phyloP scores from a whole-genome alignment of 2,797 vertebrate genomes.

The Spinus pinus region DNA sequence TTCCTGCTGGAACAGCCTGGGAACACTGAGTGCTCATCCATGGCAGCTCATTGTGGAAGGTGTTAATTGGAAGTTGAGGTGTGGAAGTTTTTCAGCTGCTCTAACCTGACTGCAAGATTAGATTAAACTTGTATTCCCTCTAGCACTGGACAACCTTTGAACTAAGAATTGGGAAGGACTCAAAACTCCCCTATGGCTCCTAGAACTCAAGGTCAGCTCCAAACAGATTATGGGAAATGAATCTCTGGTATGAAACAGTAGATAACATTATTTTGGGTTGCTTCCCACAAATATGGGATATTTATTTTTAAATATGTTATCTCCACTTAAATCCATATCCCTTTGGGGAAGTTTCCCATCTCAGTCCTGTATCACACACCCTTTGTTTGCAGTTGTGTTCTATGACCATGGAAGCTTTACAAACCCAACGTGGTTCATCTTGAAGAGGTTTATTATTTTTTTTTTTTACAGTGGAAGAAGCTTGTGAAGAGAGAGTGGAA shows the following conservation, averaged over 20 bases:
- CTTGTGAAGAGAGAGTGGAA: background rate
- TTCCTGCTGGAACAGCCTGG: background rate
- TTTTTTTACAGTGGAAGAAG: background rate
- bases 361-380: background rate
- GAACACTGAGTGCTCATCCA: background rate
- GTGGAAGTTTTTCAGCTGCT: background rate
- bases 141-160: background rate
- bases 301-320: background rate
- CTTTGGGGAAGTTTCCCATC: background rate
- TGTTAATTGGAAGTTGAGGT: constrained; percentile 19
- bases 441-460: background rate
- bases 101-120: background rate
- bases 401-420: fast-evolving
- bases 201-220: background rate
- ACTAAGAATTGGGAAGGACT: background rate
- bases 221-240: background rate
- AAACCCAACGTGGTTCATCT: background rate
- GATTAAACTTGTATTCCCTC: background rate
- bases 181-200: background rate
- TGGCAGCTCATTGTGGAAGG: background rate
- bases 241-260: background rate
- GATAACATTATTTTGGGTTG: background rate
- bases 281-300: background rate
- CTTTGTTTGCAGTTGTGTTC: background rate
- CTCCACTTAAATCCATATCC: background rate